A percentile compares a stretch with the other conserved stretches of the same genome.
Conservation (phyloP, 2,113 vertebrate genomes). For the Leucosticte australis region DNA sequence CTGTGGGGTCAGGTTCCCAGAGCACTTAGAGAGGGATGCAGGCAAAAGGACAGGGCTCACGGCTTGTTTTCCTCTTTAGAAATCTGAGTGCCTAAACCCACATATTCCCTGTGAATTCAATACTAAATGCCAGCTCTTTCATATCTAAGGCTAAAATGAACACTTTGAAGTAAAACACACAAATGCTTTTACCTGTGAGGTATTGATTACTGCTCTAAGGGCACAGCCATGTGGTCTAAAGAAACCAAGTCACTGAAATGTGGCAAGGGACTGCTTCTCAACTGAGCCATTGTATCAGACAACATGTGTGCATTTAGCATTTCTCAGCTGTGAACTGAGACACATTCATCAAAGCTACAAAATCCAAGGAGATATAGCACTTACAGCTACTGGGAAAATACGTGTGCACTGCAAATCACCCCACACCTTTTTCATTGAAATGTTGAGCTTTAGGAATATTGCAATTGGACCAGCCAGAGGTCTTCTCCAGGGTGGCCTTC, state of each 20-base stretch:
- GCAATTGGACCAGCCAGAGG: background rate
- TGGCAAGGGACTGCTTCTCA: background rate
- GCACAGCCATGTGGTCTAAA: background rate
- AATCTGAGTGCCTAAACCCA: background rate
- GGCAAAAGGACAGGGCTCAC: background rate
- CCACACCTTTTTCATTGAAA: background rate
- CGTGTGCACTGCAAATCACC: background rate
- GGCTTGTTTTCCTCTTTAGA: background rate
- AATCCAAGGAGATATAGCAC: background rate
- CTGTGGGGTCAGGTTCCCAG: constrained; percentile 8
- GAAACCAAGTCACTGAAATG: background rate
- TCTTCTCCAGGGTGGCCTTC: background rate
- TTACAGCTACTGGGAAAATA: background rate
- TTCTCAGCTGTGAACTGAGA: background rate
- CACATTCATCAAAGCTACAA: background rate
- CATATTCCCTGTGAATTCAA: background rate
- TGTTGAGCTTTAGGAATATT: background rate
- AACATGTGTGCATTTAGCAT: background rate
- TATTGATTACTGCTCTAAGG: background rate
- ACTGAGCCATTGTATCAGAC: background rate
- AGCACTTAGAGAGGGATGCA: background rate
- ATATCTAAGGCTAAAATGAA: background rate
- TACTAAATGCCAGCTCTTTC: background rate
- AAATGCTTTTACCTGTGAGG: constrained; percentile 10
- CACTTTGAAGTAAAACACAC: background rate